Conservation (phyloP, 2,797 vertebrate genomes). For the Chrysocyon brachyurus region DNA sequence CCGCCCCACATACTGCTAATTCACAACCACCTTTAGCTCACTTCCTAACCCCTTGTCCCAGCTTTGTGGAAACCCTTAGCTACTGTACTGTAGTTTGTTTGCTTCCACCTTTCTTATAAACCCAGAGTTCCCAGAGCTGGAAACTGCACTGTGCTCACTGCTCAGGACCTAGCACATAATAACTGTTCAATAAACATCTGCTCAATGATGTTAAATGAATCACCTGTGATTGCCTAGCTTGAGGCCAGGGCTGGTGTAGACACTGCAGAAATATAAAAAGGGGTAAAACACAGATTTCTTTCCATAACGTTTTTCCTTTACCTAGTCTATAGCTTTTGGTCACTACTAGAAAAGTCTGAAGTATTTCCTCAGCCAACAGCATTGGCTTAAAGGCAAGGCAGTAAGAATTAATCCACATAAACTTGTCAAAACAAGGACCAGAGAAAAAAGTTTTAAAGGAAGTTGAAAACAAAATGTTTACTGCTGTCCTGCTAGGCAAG, state of each 20-base stretch:
- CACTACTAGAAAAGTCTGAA: not conserved
- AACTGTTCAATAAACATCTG: not conserved
- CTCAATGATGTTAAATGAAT: not conserved
- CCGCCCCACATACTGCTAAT: not conserved
- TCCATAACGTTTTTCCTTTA: not conserved
- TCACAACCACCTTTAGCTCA: not conserved
- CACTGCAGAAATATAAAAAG: not conserved
- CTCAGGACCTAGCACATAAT: not conserved
- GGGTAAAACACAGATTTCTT: not conserved
- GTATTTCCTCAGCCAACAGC: conserved; percentile 23
- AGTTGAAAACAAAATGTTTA: conserved; percentile 51
- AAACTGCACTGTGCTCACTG: not conserved
- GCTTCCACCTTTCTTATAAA: not conserved
- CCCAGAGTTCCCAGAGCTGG: not conserved
- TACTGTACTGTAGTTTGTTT: not conserved
- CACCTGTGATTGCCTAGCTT: not conserved
- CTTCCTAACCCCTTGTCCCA: not conserved
- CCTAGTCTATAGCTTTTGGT: not conserved
- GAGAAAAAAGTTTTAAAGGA: not conserved
- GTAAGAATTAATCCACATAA: not conserved
- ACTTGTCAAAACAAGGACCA: conserved; percentile 21
- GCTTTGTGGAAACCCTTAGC: not conserved
- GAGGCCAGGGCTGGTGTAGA: not conserved
- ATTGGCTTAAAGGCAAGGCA: not conserved
- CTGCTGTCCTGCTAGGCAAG: conserved; percentile 5